Base-by-base conservation (phyloP, 2,113 vertebrate genomes). In the Lamprotornis superbus region DNA sequence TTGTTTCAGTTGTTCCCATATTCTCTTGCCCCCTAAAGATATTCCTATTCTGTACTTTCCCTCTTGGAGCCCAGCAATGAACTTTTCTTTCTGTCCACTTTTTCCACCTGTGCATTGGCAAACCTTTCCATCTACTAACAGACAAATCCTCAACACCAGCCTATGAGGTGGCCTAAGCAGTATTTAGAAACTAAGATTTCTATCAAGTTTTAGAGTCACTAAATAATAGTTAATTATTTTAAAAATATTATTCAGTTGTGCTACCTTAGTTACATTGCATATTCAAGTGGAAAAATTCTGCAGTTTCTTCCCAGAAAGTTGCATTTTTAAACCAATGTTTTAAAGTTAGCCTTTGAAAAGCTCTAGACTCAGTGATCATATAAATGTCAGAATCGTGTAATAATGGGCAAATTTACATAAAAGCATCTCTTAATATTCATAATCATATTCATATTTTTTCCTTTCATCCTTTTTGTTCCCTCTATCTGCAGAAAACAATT, bases 381-480 rank as follows among this genome's bases (percentile, higher is more conserved):
- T 4, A 69, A 47, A 65, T 17, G 6, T 33, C 37, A 85, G 25
- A 74, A 90, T 57, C 0, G 0, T 56, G 16, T 61, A 30, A 31
- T 17, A 82, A 60, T 4, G 4, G 6, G 4, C 19, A 68, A 52
- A 39, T 90, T 77, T 74, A 37, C 14, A 57, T 40, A 71, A 88
- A 83, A 64, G 3, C 0, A 76, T 15, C 3, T 63, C 40, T 37
- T 73, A 60, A 31, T 49, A 31, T 57, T 79, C 24, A 44, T 39
- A 63, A 75, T 16, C 0, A 17, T 15, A 21, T 7, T 28, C 1
- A 0, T 65, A 1, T 9, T 22, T 37, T 61, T 57, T 16, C 11
- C 40, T 15, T 78, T 4, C 20, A 30, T 24, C 4, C 5, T 30
- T 27, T 83, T 88, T 80, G 74, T 4, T 15, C 83, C 83, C 27